These are phyloP conservation scores for Acrobasis repandana DNA, from an alignment of 2,888 invertebrate genomes.

Conservation along the genomic window DNA sequence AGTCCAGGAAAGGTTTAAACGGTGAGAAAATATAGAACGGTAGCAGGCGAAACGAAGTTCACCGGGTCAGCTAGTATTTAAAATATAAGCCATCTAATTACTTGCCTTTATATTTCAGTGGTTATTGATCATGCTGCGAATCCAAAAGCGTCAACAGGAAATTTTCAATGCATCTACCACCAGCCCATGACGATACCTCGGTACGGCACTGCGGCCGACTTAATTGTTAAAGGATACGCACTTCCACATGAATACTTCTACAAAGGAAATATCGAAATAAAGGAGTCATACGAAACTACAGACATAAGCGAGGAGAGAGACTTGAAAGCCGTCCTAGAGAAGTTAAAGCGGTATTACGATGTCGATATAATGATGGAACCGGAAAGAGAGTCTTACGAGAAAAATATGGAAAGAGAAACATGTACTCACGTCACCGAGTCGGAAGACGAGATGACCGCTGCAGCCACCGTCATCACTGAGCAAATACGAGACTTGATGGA, in stretches of 20 bases:
- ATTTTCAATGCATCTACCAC: slow-evolving; percentile 81
- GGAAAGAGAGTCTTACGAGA: slow-evolving; percentile 31
- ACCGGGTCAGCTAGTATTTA: neutral
- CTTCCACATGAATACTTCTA: slow-evolving; percentile 65
- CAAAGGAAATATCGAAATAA: slow-evolving; percentile 52
- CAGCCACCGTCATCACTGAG: slow-evolving; percentile 43
- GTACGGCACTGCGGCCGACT: slow-evolving; percentile 50
- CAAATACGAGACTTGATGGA: slow-evolving; percentile 51
- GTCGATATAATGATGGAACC: slow-evolving; percentile 50
- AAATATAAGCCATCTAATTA: no score
- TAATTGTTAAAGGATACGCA: slow-evolving; percentile 52
- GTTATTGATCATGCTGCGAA: slow-evolving; percentile 74
- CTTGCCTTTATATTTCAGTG: slow-evolving; percentile 61
- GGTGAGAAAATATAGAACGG: no score
- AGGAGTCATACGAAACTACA: slow-evolving; percentile 43
- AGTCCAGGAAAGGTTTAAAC: no score
- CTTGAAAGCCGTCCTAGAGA: slow-evolving; percentile 45
- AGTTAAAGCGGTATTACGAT: slow-evolving; percentile 50
- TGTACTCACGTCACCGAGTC: slow-evolving; percentile 40
- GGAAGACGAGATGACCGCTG: slow-evolving; percentile 43
- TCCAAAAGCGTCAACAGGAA: slow-evolving; percentile 77
- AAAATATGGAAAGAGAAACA: slow-evolving; percentile 28
- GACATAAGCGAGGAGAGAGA: slow-evolving; percentile 50
- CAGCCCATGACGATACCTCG: slow-evolving; percentile 61
- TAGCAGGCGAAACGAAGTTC: no score